Evolutionary conservation across 2,797 vertebrate genomes (phyloP), one percentile per base, ranked within the genome.

Genomic region (Thamnophis elegans): DNA sequence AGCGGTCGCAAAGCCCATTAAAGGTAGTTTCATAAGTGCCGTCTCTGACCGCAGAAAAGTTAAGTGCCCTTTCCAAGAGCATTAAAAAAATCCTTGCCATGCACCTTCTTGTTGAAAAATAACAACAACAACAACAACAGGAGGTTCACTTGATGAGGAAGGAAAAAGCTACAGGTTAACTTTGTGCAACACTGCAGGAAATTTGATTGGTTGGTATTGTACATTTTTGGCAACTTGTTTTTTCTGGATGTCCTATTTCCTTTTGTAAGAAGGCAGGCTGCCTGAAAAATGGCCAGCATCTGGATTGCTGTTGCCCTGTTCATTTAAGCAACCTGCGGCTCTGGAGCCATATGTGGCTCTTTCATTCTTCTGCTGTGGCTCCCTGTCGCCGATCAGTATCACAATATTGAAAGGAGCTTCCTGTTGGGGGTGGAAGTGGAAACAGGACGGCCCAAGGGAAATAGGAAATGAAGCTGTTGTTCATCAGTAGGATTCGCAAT

Each of bases 201-300:
- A 25, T 20, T 88, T 90, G 88, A 56, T 3, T 93, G 88, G 92
- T 93, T 96, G 47, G 28, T 93, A 58, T 87, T 82, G 53, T 82
- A 85, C 91, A 93, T 53, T 18, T 92, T 90, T 92, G 94, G 55
- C 93, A 96, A 93, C 90, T 28, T 9, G 18, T 95, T 94, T 25
- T 18, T 91, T 92, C 51, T 55, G 89, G 93, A 78, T 20, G 91
- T 36, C 32, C 86, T 85, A 26, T 92, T 93, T 94, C 54, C 53
- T 91, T 95, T 89, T 11, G 25, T 26, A 25, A 62, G 26, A 62
- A 26, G 59, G 25, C 25, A 28, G 59, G 26, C 10, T 62, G 59
- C 59, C 26, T 62, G 59, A 25, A 28, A 28, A 62, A 62, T 62
- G 26, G 10, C 25, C 10, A 28, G 25, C 59, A 26, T 10, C 59